Base-by-base conservation (phyloP, 2,888 invertebrate genomes). In the Tiliacea citrago region DNA sequence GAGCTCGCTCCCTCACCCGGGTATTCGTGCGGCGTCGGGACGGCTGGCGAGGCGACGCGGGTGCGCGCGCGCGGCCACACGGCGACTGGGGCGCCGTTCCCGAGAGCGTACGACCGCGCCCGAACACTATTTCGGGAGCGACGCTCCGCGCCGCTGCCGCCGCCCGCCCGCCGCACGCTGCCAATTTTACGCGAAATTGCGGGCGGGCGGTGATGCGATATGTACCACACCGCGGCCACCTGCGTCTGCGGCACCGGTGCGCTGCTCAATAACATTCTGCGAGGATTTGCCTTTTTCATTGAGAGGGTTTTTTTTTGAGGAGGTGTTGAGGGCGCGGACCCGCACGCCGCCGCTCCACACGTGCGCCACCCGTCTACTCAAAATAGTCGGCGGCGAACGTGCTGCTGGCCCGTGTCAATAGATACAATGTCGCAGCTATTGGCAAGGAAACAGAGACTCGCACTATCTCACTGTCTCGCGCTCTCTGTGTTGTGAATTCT, bases 121-220 rank as follows among this genome's bases (percentile, higher is more conserved):
- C 96, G 96, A 96, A 95, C 96, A 95, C 96, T 96, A 96, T 96
- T 96, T 96, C 96, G 95, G 96, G 96, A 96, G 91, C 95, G 96
- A 93, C 95, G 94, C 95, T 93, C 94, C 94, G 93, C 95, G 92
- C 94, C 94, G 94, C 94, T 90, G 93, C 94, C 93, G 91, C 92
- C 93, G 94, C 94, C 95, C 96, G 95, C 95, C 95, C 95, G 94
- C 92, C 93, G 91, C 94, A 93, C 92, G 95, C 95, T 96, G 96
- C 96, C 96, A 96, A 96, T 96, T 96, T 96, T 95, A 96, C 96
- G 96, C 96, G 94, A 96, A 96, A 96, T 96, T 96, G 95, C 96
- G 96, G 96, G 96, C 96, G 95, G 96, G 96, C 96, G 95, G 95
- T 95, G 96, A 96, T 95, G 96, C 96, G 96, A 96, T 95, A 95